A percentile compares a stretch with the other conserved stretches of the same genome.
Conservation (phyloP, 2,797 vertebrate species). For the Gallinago stenura region DNA sequence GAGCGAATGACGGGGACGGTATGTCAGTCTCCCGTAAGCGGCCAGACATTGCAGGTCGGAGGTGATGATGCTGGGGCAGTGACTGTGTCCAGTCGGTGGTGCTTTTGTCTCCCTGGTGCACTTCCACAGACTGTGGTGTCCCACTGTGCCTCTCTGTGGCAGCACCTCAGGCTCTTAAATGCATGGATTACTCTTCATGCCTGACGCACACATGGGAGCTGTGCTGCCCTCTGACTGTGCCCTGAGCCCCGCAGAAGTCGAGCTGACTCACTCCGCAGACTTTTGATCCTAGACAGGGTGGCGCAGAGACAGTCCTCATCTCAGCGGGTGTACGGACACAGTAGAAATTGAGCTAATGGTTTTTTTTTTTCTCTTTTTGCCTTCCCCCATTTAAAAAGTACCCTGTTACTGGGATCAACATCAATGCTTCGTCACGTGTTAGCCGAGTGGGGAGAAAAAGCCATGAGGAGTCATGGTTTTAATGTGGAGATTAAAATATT, state of each 20-base stretch:
- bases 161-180: background rate
- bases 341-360: background rate
- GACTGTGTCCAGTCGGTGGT: background rate
- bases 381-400: background rate
- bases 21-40: background rate
- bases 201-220: accelerated
- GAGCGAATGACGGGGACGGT: background rate
- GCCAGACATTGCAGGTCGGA: background rate
- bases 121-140: background rate
- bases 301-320: background rate
- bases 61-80: background rate
- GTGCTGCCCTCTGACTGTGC: background rate
- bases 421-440: background rate
- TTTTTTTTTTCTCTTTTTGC: background rate
- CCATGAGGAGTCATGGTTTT: background rate
- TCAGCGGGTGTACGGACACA: background rate
- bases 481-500: background rate
- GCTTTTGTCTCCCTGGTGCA: background rate
- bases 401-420: background rate
- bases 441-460: background rate
- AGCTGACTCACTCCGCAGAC: background rate
- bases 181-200: background rate
- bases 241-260: background rate
- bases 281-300: background rate
- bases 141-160: background rate